phyloP scores from a whole-genome alignment of 2,113 vertebrate species.

The Syrrhaptes paradoxus region DNA sequence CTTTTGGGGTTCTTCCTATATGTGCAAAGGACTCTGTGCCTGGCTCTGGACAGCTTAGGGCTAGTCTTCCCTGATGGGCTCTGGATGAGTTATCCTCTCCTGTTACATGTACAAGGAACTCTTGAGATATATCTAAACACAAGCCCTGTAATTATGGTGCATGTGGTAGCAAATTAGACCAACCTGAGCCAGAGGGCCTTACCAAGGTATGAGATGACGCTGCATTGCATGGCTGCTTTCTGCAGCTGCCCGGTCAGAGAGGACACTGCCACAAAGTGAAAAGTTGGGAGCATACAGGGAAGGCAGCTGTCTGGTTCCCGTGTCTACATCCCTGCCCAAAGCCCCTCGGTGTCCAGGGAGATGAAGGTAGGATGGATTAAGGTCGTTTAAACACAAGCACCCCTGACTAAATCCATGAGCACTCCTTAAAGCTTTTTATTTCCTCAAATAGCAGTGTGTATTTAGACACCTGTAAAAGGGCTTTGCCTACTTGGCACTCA shows the following conservation, averaged over 20 bases:
- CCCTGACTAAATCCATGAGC: background rate
- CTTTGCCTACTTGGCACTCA: constrained; percentile 23
- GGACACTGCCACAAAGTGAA: background rate
- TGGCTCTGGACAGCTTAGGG: background rate
- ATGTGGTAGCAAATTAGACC: background rate
- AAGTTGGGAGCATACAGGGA: background rate
- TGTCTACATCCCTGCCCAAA: background rate
- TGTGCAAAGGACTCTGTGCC: background rate
- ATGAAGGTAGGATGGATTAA: background rate
- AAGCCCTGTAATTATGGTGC: background rate
- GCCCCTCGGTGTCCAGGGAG: background rate
- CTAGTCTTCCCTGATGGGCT: background rate
- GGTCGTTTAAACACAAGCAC: background rate
- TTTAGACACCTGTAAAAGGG: constrained; percentile 32
- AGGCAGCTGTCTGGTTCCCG: background rate
- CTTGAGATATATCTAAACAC: background rate
- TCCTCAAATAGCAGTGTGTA: background rate
- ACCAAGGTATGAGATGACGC: background rate
- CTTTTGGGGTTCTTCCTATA: background rate
- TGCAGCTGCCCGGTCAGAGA: background rate
- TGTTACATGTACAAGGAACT: background rate
- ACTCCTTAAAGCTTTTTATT: constrained; percentile 22
- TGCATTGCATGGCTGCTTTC: background rate
- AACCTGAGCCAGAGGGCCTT: background rate
- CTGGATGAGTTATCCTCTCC: background rate